Evolutionary conservation across 2,113 vertebrate genomes (phyloP).

Genomic region (Gopherus flavomarginatus): DNA sequence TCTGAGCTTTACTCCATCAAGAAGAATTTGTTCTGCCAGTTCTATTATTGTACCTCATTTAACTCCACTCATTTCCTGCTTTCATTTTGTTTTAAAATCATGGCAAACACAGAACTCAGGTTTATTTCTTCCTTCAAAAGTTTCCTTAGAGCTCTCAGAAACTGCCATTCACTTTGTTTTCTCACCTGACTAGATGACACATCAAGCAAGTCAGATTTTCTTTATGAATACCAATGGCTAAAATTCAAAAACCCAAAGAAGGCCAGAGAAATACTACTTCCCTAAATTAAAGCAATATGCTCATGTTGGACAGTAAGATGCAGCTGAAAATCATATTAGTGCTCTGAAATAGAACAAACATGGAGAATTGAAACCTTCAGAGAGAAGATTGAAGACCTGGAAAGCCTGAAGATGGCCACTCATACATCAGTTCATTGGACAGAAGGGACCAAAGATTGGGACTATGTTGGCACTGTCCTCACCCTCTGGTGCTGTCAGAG

Average conservation of each 20-base stretch:
- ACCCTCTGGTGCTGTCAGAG: accelerated
- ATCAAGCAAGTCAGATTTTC: background rate
- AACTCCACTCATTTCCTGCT: constrained; percentile 26
- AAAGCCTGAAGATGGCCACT: background rate
- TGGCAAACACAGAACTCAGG: background rate
- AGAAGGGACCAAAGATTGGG: background rate
- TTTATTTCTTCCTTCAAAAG: accelerated
- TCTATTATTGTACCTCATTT: constrained; percentile 40
- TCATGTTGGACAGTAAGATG: background rate
- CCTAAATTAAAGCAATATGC: background rate
- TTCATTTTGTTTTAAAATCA: constrained; percentile 27
- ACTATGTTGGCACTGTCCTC: background rate
- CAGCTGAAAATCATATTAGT: background rate
- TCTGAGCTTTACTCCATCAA: background rate
- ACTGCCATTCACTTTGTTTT: background rate
- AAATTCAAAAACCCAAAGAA: background rate
- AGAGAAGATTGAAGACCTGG: background rate
- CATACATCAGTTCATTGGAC: background rate
- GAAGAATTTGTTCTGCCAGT: background rate
- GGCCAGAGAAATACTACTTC: background rate
- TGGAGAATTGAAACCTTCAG: background rate
- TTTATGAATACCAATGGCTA: background rate
- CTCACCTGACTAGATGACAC: background rate
- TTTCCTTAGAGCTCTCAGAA: accelerated
- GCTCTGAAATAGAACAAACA: background rate